Evolutionary conservation across 2,797 vertebrate species (phyloP).

Genomic region (Enteromius treurensis): DNA sequence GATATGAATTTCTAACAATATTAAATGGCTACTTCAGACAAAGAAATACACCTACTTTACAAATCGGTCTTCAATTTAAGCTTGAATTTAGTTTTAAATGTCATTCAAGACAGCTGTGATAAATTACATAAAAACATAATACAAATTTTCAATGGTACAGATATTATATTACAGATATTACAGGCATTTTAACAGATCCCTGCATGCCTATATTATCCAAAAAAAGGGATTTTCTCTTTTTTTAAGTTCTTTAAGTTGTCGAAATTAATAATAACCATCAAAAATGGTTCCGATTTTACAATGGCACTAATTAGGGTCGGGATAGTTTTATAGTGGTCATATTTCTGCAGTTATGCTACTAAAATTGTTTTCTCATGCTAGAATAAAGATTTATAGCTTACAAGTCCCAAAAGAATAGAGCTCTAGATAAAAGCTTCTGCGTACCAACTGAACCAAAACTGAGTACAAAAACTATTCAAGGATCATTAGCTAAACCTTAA

Average conservation of each 20-base stretch:
- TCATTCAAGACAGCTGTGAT: not conserved
- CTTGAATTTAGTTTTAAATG: slow-evolving; percentile 1
- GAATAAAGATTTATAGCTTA: slow-evolving; percentile 63
- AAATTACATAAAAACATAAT: slow-evolving; percentile 3
- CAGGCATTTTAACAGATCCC: slow-evolving; percentile 51
- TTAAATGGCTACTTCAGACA: slow-evolving; percentile 15
- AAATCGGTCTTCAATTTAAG: not conserved
- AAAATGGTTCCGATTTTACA: slow-evolving; percentile 69
- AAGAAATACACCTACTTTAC: slow-evolving; percentile 2
- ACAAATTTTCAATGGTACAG: not conserved
- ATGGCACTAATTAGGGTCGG: slow-evolving; percentile 66
- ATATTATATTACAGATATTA: slow-evolving; percentile 1
- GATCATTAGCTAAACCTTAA: slow-evolving; percentile 50
- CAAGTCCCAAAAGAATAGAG: slow-evolving; percentile 59
- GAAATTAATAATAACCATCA: slow-evolving; percentile 68
- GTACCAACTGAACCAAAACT: slow-evolving; percentile 49
- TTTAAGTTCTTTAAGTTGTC: slow-evolving; percentile 65
- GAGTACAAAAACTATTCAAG: slow-evolving; percentile 50
- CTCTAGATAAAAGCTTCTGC: slow-evolving; percentile 51
- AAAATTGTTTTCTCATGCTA: slow-evolving; percentile 56
- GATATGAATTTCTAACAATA: slow-evolving; percentile 19
- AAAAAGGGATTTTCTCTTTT: slow-evolving; percentile 55
- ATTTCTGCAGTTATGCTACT: slow-evolving; percentile 57
- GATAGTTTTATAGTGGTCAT: slow-evolving; percentile 64
- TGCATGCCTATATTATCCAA: slow-evolving; percentile 68